These are phyloP conservation scores for Sicus ferrugineus DNA, from an alignment of 2,888 invertebrate species.

Conservation along the genomic window DNA sequence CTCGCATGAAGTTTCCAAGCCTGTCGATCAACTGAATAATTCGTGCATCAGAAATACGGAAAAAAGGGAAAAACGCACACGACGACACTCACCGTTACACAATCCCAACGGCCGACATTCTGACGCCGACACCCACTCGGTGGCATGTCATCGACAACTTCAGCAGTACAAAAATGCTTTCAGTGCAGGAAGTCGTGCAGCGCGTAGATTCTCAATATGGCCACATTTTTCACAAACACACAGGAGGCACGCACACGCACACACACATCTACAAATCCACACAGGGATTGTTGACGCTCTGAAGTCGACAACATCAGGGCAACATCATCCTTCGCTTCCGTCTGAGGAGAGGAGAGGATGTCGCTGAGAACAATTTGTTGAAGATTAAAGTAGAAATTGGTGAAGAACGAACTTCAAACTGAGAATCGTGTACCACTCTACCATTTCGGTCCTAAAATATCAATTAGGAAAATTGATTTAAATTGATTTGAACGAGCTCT, in stretches of 20 bases:
- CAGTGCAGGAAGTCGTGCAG: background rate
- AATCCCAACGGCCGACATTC: background rate
- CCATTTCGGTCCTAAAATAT: too few relatives aligned
- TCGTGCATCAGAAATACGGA: conserved; percentile 23
- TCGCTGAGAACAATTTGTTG: conserved; percentile 52
- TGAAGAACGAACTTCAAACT: background rate
- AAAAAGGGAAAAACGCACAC: background rate
- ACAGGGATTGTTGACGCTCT: background rate
- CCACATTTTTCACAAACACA: background rate
- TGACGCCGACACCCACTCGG: background rate
- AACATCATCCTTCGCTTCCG: background rate
- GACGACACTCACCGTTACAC: background rate
- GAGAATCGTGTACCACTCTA: background rate
- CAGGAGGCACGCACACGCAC: background rate
- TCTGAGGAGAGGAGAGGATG: conserved; percentile 37
- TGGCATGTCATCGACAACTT: background rate
- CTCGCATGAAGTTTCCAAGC: background rate
- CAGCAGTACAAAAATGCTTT: background rate
- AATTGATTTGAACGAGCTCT: too few relatives aligned
- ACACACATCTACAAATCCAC: background rate
- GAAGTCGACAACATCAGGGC: too few relatives aligned
- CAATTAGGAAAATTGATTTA: too few relatives aligned
- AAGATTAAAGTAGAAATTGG: conserved; percentile 40
- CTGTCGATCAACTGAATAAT: conserved; percentile 38
- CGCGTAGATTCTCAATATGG: background rate